Conservation (phyloP, 1,140 invertebrate species). For the Brachionus koreanus region DNA sequence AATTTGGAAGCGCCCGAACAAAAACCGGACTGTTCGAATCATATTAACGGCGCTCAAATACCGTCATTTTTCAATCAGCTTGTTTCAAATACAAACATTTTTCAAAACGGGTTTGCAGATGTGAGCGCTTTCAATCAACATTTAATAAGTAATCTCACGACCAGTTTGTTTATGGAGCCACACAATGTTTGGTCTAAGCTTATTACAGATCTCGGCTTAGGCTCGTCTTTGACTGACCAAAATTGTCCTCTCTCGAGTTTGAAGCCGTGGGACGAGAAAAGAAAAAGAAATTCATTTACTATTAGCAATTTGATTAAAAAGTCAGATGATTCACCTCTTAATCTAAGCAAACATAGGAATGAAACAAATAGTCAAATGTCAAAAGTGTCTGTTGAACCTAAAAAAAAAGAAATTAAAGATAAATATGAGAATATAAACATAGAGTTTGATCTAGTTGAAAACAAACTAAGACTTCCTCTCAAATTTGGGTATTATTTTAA, state of each 20-base stretch:
- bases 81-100: not conserved
- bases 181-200: conserved; percentile 8
- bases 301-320: not conserved
- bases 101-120: not conserved
- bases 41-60: not conserved
- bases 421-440: not conserved
- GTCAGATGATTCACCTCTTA: not conserved
- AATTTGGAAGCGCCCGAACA: not conserved
- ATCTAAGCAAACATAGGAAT: not conserved
- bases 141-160: not conserved
- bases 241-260: not conserved
- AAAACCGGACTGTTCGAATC: not conserved
- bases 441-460: not conserved
- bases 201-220: not conserved
- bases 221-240: not conserved
- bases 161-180: not conserved
- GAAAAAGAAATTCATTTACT: not conserved
- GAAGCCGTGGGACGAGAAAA: not conserved
- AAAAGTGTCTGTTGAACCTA: not conserved
- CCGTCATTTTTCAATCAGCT: not conserved
- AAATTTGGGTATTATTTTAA: not conserved
- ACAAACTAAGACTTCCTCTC: not conserved
- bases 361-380: not conserved
- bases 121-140: not conserved
- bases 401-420: not conserved